Evolutionary conservation across 2,888 invertebrate genomes (phyloP), one percentile per base, ranked within the genome.

Genomic region (Phymatocera aterrima): DNA sequence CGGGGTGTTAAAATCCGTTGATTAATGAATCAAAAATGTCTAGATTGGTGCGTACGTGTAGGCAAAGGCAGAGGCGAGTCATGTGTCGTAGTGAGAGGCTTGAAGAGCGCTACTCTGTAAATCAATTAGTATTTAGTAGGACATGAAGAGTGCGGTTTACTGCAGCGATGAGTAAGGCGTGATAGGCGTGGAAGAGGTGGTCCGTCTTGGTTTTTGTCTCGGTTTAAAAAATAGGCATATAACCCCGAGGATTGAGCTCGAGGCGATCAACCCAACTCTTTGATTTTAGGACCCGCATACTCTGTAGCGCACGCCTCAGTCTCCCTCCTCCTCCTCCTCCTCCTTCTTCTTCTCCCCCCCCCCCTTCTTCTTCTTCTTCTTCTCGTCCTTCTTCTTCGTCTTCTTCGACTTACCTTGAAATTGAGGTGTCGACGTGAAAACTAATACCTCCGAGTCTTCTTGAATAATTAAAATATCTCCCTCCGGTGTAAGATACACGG

Each of bases 391-490:
- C 4, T 40, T 3, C 51, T 51, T 51, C 51, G n/a, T n/a, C n/a
- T n/a, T 57, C 64, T 43, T 46, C 46, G 68, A 68, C 46, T 68
- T 51, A 51, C 51, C 72, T 51, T 34, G 72, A 34, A 72, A 72
- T 72, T 72, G 72, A 83, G 82, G 82, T 82, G 82, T 83, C 82
- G 81, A 81, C 81, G 82, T 81, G 72, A 80, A 81, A 82, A 82
- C 72, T 72, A 72, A 72, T 51, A 48, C 48, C 72, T 51, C 34
- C 18, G n/a, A 31, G 21, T 72, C 78, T 78, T 31, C 31, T 24
- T 28, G 61, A 74, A 74, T 74, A 74, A 78, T 78, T 78, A 78
- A 78, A 78, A 74, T 78, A 60, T 74, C 54, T 77, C 60, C 31
- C 70, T 70, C 21, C 34, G 40, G 31, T 43, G 68, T 43, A 21